phyloP scores from a whole-genome alignment of 1,140 invertebrate species.

The Lineus longissimus region DNA sequence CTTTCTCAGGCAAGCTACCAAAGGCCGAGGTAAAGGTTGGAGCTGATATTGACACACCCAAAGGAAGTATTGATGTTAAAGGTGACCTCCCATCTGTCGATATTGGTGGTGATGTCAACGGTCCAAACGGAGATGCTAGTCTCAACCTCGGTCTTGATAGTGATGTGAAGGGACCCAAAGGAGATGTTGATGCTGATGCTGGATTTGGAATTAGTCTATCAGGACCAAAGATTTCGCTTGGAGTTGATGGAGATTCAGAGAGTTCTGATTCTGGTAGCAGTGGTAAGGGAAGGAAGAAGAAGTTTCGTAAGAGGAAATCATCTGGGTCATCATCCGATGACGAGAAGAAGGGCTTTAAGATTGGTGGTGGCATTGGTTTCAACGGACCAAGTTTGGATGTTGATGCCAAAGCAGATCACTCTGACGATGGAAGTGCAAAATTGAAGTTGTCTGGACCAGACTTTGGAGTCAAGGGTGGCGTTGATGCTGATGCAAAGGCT shows the following conservation, averaged over 20 bases:
- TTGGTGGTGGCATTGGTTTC: too few relatives aligned
- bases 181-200: neutral
- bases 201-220: neutral
- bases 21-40: neutral
- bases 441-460: too few relatives aligned
- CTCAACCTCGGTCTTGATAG: neutral
- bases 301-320: too few relatives aligned
- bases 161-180: neutral
- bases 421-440: too few relatives aligned
- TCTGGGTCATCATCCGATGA: too few relatives aligned
- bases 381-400: too few relatives aligned
- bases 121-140: neutral
- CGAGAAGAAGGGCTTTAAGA: too few relatives aligned
- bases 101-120: neutral
- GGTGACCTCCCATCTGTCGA: neutral
- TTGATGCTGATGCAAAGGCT: too few relatives aligned
- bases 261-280: too few relatives aligned
- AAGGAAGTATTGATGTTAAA: neutral
- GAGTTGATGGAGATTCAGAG: neutral
- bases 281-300: too few relatives aligned
- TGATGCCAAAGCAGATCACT: too few relatives aligned
- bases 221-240: neutral
- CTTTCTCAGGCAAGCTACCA: neutral
- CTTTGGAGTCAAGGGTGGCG: too few relatives aligned
- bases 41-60: neutral